These are phyloP conservation scores for Muschampia plurimacula DNA, from an alignment of 2,888 invertebrate genomes.

Conservation along the genomic window DNA sequence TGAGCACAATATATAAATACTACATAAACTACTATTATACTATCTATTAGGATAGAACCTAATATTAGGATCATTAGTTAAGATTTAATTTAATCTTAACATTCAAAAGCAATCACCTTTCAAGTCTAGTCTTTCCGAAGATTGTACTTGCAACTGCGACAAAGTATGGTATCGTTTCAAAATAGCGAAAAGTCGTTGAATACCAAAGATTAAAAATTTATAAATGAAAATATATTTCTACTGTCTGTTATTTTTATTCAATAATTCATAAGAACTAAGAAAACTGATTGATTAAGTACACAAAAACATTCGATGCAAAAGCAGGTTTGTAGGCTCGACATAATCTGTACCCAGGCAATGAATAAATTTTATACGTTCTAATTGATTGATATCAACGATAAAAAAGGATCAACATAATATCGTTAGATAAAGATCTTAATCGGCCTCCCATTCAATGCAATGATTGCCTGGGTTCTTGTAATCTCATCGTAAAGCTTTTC, in stretches of 20 bases:
- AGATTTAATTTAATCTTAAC: too few relatives aligned
- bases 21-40: too few relatives aligned
- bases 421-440: conserved; percentile 19
- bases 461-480: conserved; percentile 11
- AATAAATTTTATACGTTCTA: conserved; percentile 2
- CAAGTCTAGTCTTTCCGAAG: too few relatives aligned
- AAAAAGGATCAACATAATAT: conserved; percentile 28
- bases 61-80: too few relatives aligned
- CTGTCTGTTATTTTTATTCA: neutral
- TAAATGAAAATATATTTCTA: neutral
- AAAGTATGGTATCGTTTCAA: too few relatives aligned
- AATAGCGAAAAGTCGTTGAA: too few relatives aligned
- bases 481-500: conserved; percentile 25
- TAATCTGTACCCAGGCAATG: conserved; percentile 11
- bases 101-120: too few relatives aligned
- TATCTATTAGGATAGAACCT: too few relatives aligned
- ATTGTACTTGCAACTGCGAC: too few relatives aligned
- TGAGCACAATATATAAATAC: too few relatives aligned
- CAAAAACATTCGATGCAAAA: neutral
- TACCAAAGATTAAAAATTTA: neutral
- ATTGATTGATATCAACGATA: conserved; percentile 22
- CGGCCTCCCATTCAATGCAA: conserved; percentile 23
- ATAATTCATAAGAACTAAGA: neutral
- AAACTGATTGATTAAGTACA: neutral
- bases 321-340: neutral